Evolutionary conservation across 2,113 vertebrate species (phyloP).

Genomic region (Cyprinodon tularosa): DNA sequence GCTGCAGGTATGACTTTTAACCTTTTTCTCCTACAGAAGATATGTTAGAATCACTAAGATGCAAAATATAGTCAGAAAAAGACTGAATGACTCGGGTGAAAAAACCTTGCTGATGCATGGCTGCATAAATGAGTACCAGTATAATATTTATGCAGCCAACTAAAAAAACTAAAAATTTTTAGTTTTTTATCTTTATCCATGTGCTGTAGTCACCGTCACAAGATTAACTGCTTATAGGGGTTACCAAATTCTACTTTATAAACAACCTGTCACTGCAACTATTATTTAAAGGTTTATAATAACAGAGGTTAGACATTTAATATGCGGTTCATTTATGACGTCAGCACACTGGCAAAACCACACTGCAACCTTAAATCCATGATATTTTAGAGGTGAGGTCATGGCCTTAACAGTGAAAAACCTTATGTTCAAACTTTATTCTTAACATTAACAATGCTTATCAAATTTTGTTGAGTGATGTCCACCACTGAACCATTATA

Average conservation of each 20-base stretch:
- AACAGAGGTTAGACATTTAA: slow-evolving; percentile 2
- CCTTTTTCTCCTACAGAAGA: too few relatives aligned
- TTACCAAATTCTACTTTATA: not conserved
- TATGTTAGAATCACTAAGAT: not conserved
- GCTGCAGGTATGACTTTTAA: too few relatives aligned
- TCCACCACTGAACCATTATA: slow-evolving; percentile 9
- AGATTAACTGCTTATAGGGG: too few relatives aligned
- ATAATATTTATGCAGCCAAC: too few relatives aligned
- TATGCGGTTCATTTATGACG: not conserved
- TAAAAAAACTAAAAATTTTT: too few relatives aligned
- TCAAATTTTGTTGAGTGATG: not conserved
- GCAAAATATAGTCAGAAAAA: not conserved
- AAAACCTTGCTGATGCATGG: too few relatives aligned
- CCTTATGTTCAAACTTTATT: not conserved
- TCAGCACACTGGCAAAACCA: not conserved
- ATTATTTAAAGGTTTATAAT: not conserved
- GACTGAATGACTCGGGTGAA: too few relatives aligned
- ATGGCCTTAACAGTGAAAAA: slow-evolving; percentile 6
- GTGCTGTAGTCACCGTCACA: too few relatives aligned
- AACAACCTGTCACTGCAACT: not conserved
- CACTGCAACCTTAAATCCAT: not conserved
- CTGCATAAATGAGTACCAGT: too few relatives aligned
- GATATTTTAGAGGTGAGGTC: not conserved
- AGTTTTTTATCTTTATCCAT: too few relatives aligned
- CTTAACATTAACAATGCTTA: not conserved